A percentile compares a stretch with the other conserved stretches of the same genome.
Conservation (phyloP, 2,888 invertebrate genomes). For the Cantharis rufa region DNA sequence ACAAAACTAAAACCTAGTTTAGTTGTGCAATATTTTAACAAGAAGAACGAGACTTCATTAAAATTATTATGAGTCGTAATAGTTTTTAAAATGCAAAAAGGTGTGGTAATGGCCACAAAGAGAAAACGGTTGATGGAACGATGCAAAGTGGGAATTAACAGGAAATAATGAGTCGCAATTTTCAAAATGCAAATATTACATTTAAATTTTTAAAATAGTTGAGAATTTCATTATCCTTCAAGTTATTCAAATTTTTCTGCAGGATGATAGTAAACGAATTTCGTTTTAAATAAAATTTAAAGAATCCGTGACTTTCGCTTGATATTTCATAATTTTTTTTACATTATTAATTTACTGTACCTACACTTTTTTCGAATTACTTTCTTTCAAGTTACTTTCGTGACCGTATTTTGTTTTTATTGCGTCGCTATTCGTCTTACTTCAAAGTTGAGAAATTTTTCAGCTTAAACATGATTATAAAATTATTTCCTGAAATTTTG, state of each 20-base stretch:
- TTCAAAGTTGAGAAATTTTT: too few species aligned
- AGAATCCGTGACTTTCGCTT: not conserved
- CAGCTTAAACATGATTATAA: not conserved
- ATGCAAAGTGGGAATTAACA: not conserved
- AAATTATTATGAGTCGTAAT: not conserved
- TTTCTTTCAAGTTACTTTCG: not conserved
- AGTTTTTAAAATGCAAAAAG: not conserved
- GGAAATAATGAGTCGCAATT: not conserved
- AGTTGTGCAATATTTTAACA: not conserved
- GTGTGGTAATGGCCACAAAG: not conserved
- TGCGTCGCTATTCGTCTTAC: not conserved
- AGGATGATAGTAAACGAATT: not conserved
- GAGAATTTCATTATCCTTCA: not conserved
- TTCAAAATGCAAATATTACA: not conserved
- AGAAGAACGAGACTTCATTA: not conserved
- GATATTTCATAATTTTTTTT: not conserved
- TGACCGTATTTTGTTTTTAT: not conserved
- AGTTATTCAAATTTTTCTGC: not conserved
- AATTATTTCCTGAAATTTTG: not conserved
- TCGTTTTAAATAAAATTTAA: not conserved
- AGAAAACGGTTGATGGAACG: not conserved
- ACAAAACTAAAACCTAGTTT: not conserved
- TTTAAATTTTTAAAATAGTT: not conserved
- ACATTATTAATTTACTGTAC: not conserved
- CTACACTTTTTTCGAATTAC: not conserved